Evolutionary conservation across 1,140 invertebrate species (phyloP), one percentile per base, ranked within the genome.

Genomic region (Planococcus citri): DNA sequence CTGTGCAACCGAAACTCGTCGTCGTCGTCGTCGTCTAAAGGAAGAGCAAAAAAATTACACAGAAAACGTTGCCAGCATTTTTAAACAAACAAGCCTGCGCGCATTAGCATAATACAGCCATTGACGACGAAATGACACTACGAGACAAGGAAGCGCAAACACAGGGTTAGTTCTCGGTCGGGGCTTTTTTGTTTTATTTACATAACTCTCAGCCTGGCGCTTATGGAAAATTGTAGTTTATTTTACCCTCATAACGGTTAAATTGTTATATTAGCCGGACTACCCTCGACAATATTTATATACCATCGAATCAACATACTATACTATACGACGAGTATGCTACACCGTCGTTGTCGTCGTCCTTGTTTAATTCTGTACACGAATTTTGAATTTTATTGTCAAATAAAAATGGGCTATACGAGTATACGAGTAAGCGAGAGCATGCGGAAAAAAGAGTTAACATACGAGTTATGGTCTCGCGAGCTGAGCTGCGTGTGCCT

Each of bases 41-140:
- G 22, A 64, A 20, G 17, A 6, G 57, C 17, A 60, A 64, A 64
- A 27, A 64, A 64, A 64, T 25, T 24, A 64, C 60, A 64, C 21
- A 27, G 10, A 64, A 64, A 64, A 64, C 60, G 60, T 64, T 64
- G 60, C 10, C 60, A 64, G 60, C 60, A 64, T 64, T 64, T 64
- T 64, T 25, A 64, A 64, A 64, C 60, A 25, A 64, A 64, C 60
- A 64, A 64, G 60, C 60, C 60, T 10, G 25, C 60, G 60, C 60
- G 25, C 60, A 64, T 64, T 64, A 25, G 60, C 60, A 64, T 64
- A 64, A 64, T 64, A 64, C 25, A 27, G 60, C 60, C 60, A 64
- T 64, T 64, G 60, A 64, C 60, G 60, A 64, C 25, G 60, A 64
- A 64, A 64, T 64, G 60, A 64, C 60, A 27, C 60, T 64, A 64